Evolutionary conservation across 2,113 vertebrate genomes (phyloP), one percentile per base, ranked within the genome.

Genomic region (Sapajus apella): DNA sequence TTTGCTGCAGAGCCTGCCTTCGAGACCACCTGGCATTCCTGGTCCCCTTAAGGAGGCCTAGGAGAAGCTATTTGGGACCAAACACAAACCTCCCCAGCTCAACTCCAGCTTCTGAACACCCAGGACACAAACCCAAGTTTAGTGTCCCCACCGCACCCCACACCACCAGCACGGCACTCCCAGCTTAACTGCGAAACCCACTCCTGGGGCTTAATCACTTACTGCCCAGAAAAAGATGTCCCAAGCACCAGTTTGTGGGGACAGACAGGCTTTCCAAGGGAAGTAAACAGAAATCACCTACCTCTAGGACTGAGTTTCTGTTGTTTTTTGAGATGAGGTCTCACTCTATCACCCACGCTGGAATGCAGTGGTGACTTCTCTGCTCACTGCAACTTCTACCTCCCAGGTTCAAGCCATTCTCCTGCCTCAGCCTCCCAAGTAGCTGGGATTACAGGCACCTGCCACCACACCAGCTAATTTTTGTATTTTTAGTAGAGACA

Each of bases 21-120:
- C 0, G 4, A 92, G n/a, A 52, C 52, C 70, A 76, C 35, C 23
- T 0, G 3, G 37, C 32, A 0, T 68, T n/a, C 35, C 47, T 5
- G 8, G 35, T 40, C 6, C 75, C 4, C 17, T 70, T 52, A 66
- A 55, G n/a, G 37, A 83, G 43, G 11, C 32, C 83, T 61, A 4
- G 43, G 79, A 81, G 68, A 86, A 82, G 64, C 43, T 37, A 16
- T 5, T 1, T 32, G 55, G 32, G 56, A 45, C 61, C 55, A 58
- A 32, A 86, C 55, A 80, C 27, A 80, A 7, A 40, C 82, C 58
- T 20, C 0, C 47, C 56, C n/a, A 40, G 14, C 18, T 50, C 12
- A 7, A 17, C 20, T 56, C n/a, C 82, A 58, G 56, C 43, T 25
- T 82, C 92, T 13, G 32, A 61, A 64, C 35, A 27, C 35, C 52